Percentiles rank a stretch among this genome's conserved stretches.
Evolutionary conservation across 2,888 invertebrate species (phyloP).

Genomic region (Strigamia crassipes): DNA sequence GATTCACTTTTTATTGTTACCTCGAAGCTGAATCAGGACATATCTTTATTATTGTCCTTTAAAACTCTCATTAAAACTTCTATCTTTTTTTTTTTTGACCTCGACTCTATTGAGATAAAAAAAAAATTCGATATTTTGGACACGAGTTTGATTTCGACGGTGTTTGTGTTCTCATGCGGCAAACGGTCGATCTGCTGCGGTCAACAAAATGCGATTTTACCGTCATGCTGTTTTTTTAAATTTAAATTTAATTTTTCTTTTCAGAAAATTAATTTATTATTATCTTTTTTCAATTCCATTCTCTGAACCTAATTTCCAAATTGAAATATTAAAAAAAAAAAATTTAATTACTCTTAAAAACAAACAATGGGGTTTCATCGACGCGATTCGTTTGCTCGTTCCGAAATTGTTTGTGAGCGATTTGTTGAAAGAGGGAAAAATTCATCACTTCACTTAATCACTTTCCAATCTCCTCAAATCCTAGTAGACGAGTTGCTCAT

Average conservation of each 20-base stretch:
- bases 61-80: not conserved
- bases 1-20: constrained; percentile 16
- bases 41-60: constrained; percentile 1
- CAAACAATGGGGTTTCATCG: not conserved
- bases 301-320: not conserved
- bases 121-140: not conserved
- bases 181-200: too few species aligned
- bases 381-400: not conserved
- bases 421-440: too few species aligned
- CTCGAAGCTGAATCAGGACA: constrained; percentile 15
- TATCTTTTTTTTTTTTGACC: too few species aligned
- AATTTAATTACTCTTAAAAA: too few species aligned
- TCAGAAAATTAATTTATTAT: not conserved
- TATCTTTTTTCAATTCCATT: not conserved
- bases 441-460: not conserved
- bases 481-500: not conserved
- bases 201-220: too few species aligned
- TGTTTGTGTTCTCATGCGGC: not conserved
- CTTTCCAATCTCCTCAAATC: not conserved
- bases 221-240: not conserved
- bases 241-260: not conserved
- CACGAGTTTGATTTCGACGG: not conserved
- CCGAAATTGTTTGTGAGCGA: not conserved
- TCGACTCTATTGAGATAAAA: not conserved
- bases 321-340: not conserved